Evolutionary conservation across 2,113 vertebrate genomes (phyloP).

Genomic region (Cyprinodon brontotheroides): DNA sequence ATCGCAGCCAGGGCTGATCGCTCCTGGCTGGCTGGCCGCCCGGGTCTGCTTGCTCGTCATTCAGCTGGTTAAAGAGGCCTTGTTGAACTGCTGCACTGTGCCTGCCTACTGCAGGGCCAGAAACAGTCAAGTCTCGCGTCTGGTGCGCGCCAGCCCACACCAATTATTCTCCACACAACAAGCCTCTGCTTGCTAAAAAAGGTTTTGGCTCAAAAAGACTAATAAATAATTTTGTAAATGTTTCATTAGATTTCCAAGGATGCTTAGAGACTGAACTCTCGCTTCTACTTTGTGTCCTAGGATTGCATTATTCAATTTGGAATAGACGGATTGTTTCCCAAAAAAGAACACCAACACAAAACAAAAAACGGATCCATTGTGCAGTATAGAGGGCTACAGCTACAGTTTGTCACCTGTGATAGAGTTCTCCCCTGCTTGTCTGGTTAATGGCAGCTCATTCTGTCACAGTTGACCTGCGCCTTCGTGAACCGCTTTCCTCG

Average conservation of each 20-base stretch:
- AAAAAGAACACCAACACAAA: slow-evolving; percentile 48
- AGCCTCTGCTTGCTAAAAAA: slow-evolving; percentile 56
- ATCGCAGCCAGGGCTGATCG: slow-evolving; percentile 58
- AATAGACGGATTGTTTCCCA: slow-evolving; percentile 59
- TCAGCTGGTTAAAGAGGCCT: slow-evolving; percentile 71
- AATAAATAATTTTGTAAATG: slow-evolving; percentile 37
- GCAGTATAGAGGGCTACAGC: slow-evolving; percentile 32
- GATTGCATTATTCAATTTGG: slow-evolving; percentile 34
- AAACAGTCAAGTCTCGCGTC: slow-evolving; percentile 61
- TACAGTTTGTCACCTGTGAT: slow-evolving; percentile 49
- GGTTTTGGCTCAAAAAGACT: slow-evolving; percentile 27
- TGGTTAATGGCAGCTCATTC: slow-evolving; percentile 53
- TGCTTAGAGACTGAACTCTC: background rate
- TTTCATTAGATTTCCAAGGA: slow-evolving; percentile 42
- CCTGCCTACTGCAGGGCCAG: slow-evolving; percentile 58
- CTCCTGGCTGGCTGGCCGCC: slow-evolving; percentile 60
- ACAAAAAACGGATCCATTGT: slow-evolving; percentile 50
- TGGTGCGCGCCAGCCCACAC: slow-evolving; percentile 43
- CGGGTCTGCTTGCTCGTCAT: slow-evolving; percentile 64
- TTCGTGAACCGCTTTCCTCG: slow-evolving; percentile 27
- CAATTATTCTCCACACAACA: slow-evolving; percentile 55
- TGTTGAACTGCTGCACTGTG: slow-evolving; percentile 68
- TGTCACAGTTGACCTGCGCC: slow-evolving; percentile 63
- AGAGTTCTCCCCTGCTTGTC: slow-evolving; percentile 15
- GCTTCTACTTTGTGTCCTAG: slow-evolving; percentile 10